Conservation (phyloP, 2,797 vertebrate species). For the Dermochelys coriacea region DNA sequence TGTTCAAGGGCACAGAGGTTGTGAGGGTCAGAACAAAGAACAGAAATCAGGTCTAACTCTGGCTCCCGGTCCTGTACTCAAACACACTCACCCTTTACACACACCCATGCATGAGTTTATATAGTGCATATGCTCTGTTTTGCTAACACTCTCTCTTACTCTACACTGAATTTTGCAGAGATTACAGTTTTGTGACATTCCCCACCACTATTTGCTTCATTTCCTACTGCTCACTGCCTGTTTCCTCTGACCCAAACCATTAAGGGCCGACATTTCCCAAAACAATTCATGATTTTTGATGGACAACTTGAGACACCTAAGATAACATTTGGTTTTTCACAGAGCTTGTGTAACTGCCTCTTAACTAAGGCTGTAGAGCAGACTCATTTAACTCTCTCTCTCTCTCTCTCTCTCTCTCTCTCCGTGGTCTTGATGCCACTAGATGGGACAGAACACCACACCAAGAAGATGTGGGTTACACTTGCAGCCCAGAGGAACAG, state of each 20-base stretch:
- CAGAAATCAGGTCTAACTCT: fast-evolving
- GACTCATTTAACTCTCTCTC: too few species aligned
- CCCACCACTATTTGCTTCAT: background rate
- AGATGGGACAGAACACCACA: too few species aligned
- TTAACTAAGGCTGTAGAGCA: too few species aligned
- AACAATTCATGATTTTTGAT: fast-evolving
- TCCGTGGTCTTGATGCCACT: too few species aligned
- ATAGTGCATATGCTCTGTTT: background rate
- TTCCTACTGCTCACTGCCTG: background rate
- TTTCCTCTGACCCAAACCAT: fast-evolving
- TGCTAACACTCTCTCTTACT: background rate
- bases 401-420: too few species aligned
- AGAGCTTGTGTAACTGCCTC: background rate
- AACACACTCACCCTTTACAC: fast-evolving
- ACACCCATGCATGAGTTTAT: too few species aligned
- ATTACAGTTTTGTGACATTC: background rate
- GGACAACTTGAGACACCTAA: background rate
- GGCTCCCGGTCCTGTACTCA: background rate
- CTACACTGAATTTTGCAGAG: background rate
- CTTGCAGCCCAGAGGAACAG: background rate
- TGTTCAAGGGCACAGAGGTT: fast-evolving
- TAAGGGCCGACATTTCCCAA: background rate
- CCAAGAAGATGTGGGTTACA: too few species aligned
- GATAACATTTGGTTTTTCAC: background rate
- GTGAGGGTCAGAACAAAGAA: fast-evolving